Evolutionary conservation across 2,888 invertebrate genomes (phyloP), one percentile per base, ranked within the genome.

Genomic region (Himalopsyche kuldschensis): DNA sequence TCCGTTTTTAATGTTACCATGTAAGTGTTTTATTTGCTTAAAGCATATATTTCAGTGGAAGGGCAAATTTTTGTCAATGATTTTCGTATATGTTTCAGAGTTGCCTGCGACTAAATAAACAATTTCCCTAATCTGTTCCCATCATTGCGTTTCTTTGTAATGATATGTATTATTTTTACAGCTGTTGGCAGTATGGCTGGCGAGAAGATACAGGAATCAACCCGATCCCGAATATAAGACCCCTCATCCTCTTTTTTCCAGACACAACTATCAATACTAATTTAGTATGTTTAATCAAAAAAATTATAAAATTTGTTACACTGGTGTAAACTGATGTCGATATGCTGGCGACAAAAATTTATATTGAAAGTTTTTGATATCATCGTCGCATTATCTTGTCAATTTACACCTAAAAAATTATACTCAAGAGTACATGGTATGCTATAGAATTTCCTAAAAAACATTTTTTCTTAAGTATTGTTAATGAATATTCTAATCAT

Each of bases 101-200:
- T 41, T 15, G 41, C 41, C 41, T 41, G 41, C 15, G 15, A 41
- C 11, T 41, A 41, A 41, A 41, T 41, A 41, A 41, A 41, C 15
- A 6, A 4, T 4, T 41, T 41, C 41, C 11, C 41, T 15, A 3
- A 15, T 41, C 15, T 41, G 15, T 41, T 41, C 4, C 4, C 41
- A 15, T 41, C 15, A 15, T 41, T 15, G 15, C 1, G 15, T 15
- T 24, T 47, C 0, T 79, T 10, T 79, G 41, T 79, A 20, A 41
- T 78, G 46, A 78, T 20, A 55, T 20, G 2, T 55, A 55, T 15
- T 8, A 69, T 69, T 69, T 69, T 92, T 93, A 69, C 93, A 97
- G 97, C 93, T 97, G 89, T 93, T 96, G 89, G 97, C 97, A 88
- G 95, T 96, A 87, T 94, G 96, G 90, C 91, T 96, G 89, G 95